Evolutionary conservation across 2,797 vertebrate genomes (phyloP).

Genomic region (Tympanoctomys barrerae): DNA sequence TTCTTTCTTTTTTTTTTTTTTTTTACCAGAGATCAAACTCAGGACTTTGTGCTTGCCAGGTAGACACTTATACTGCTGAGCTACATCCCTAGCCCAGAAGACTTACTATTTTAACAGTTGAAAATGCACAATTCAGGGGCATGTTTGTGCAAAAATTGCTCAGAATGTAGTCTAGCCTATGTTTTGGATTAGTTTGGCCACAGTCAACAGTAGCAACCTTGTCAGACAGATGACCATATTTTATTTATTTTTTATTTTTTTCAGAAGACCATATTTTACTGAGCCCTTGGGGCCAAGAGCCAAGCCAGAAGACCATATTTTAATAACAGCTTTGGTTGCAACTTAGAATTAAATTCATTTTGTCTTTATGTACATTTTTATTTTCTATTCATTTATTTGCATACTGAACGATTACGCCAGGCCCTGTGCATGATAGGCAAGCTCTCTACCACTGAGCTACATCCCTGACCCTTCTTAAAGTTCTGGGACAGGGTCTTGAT

Average conservation of each 20-base stretch:
- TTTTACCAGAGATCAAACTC: too few species aligned
- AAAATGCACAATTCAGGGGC: background rate
- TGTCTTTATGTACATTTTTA: background rate
- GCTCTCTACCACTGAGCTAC: background rate
- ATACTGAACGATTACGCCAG: background rate
- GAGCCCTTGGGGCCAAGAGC: too few species aligned
- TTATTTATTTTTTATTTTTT: background rate
- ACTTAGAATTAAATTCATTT: background rate
- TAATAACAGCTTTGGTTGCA: background rate
- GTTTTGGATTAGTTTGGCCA: background rate
- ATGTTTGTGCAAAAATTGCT: background rate
- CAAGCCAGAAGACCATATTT: slow-evolving; percentile 18
- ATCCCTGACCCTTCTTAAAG: background rate
- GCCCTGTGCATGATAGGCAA: background rate
- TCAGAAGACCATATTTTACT: slow-evolving; percentile 8
- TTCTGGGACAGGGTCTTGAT: background rate
- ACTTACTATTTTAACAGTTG: background rate
- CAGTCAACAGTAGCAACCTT: background rate
- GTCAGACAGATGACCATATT: background rate
- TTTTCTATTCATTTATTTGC: background rate
- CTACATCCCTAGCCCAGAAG: background rate
- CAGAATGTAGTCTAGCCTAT: background rate
- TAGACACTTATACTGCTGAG: too few species aligned
- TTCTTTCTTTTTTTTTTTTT: too few species aligned
- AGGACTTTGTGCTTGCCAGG: too few species aligned